phyloP scores from a whole-genome alignment of 92 coral and sea anemone genomes.

The Siderastrea siderea region DNA sequence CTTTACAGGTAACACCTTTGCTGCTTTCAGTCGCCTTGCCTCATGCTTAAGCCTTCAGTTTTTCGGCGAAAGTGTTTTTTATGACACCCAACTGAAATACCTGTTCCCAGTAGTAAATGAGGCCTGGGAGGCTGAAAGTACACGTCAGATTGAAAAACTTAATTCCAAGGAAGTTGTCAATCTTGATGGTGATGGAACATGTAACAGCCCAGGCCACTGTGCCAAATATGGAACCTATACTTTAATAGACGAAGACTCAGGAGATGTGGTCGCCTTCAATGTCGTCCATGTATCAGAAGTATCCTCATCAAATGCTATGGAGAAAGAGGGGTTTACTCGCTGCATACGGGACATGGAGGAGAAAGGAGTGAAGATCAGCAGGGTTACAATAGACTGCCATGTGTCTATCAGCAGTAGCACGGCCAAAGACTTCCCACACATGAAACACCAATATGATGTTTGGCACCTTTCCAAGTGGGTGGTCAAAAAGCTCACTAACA shows the following conservation, averaged over 20 bases:
- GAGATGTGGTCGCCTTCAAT: too few relatives aligned
- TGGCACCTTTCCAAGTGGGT: conserved; percentile 76
- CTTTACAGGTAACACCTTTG: conserved; percentile 64
- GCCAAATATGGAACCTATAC: too few relatives aligned
- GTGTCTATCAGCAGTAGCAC: conserved; percentile 57
- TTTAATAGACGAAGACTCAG: too few relatives aligned
- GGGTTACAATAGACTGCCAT: neutral
- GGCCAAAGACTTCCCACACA: conserved; percentile 46
- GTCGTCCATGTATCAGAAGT: too few relatives aligned
- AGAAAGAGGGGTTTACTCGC: too few relatives aligned
- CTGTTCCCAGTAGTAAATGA: conserved; percentile 67
- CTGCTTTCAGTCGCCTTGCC: conserved; percentile 51
- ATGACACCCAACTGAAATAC: conserved; percentile 36
- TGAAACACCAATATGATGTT: neutral
- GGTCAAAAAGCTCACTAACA: conserved; percentile 60
- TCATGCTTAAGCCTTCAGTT: conserved; percentile 40
- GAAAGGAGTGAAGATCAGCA: too few relatives aligned
- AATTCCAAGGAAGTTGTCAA: too few relatives aligned
- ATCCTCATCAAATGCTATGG: too few relatives aligned
- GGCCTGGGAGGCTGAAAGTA: conserved; percentile 24
- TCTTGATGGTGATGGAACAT: too few relatives aligned
- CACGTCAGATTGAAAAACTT: neutral
- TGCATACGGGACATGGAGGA: too few relatives aligned
- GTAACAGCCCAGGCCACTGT: too few relatives aligned
- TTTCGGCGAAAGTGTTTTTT: conserved; percentile 49